Base-by-base conservation (phyloP, 1,140 invertebrate genomes). In the Heliconius nattereri region DNA sequence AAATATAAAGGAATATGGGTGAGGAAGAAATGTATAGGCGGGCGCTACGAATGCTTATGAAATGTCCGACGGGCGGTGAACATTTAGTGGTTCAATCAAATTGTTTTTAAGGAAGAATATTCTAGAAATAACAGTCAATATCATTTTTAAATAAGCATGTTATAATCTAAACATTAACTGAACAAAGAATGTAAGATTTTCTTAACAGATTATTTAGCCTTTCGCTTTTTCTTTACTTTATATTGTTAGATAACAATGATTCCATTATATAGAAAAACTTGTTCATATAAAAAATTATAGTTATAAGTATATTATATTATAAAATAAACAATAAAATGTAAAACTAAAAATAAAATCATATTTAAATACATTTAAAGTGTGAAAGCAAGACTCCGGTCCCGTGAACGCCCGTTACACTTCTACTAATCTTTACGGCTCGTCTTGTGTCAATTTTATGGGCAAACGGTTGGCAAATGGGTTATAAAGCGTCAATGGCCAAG, bases 361-460 rank as follows among this genome's bases (percentile, higher is more conserved):
- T 66, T 29, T 66, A 60, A 66, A 66, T 11, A 66, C 26, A 66
- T 66, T 66, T 66, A 23, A 66, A 66, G 60, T 29, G 13, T 29
- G 60, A 26, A 66, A 66, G 60, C 60, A 29, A 66, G 26, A 6
- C 26, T 29, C 26, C 26, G 75, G 72, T 19, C 71, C 71, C 70
- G 76, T 80, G 49, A 77, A 81, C 49, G 76, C 76, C 11, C 40
- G 52, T 78, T 75, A 81, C 76, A 83, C 79, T 83, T 83, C 76
- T 83, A 85, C 84, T 88, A 90, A 89, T 90, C 87, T 91, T 89
- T 86, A 91, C 83, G 86, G 84, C 76, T 72, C 83, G 79, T 85
- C 85, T 87, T 86, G 86, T 90, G 89, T 90, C 88, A 89, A 90
- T 84, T 87, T 90, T 87, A 91, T 83, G 83, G 79, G 78, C 88